A percentile compares a stretch with the other conserved stretches of the same genome.
phyloP scores from a whole-genome alignment of 2,113 vertebrate genomes.

The Halcyon senegalensis region DNA sequence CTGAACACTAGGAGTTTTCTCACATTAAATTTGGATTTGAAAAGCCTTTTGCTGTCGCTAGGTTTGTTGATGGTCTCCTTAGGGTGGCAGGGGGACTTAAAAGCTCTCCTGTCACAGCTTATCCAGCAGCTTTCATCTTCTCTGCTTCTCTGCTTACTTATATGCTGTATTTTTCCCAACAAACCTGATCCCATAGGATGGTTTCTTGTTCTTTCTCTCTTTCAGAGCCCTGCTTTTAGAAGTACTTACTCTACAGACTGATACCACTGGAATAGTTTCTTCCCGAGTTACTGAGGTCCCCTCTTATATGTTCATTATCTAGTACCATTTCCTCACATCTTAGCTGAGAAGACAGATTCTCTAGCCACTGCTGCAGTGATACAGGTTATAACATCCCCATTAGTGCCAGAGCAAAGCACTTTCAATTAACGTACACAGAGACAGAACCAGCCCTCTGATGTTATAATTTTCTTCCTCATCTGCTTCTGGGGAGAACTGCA shows the following conservation, averaged over 20 bases:
- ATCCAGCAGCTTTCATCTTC: neutral
- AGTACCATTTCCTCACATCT: neutral
- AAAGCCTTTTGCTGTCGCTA: neutral
- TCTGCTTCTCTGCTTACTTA: neutral
- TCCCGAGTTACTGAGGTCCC: neutral
- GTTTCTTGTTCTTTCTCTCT: neutral
- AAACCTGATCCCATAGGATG: neutral
- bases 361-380: neutral
- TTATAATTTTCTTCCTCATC: neutral
- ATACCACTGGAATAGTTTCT: neutral
- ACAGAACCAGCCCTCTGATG: neutral
- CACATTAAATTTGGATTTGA: neutral
- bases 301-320: neutral
- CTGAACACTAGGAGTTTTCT: neutral
- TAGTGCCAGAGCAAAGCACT: neutral
- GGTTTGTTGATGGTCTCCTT: neutral
- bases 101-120: neutral
- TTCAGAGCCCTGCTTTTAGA: neutral
- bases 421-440: rapidly evolving
- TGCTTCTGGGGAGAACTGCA: neutral
- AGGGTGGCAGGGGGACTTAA: neutral
- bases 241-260: neutral
- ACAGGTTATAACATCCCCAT: neutral
- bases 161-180: neutral
- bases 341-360: neutral